These are phyloP conservation scores for Drosophila tropicalis DNA, from an alignment of 1,140 invertebrate genomes.

Conservation along the genomic window DNA sequence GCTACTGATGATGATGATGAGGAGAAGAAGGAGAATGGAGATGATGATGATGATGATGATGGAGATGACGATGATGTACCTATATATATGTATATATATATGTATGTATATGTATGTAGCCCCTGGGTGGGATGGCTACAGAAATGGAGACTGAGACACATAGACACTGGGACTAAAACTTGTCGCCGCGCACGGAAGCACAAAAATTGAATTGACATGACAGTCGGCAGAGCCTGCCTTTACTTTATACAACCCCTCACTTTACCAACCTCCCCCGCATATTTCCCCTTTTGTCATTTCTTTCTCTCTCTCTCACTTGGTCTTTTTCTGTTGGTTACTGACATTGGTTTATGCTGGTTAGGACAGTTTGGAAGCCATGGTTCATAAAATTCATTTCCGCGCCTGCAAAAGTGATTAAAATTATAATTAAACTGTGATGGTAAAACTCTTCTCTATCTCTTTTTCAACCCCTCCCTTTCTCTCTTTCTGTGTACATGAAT, in stretches of 20 bases:
- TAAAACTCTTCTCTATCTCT: slow-evolving; percentile 7
- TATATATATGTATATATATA: slow-evolving; percentile 36
- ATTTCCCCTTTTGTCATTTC: background rate
- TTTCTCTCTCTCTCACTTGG: background rate
- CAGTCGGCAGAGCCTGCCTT: slow-evolving; percentile 55
- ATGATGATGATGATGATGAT: background rate
- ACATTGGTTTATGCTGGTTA: slow-evolving; percentile 80
- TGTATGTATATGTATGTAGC: slow-evolving; percentile 56
- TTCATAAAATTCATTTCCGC: slow-evolving; percentile 81
- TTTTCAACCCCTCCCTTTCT: background rate
- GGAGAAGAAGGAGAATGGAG: background rate
- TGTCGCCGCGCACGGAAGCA: slow-evolving; percentile 80
- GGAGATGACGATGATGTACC: slow-evolving; percentile 66
- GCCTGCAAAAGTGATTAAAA: slow-evolving; percentile 81
- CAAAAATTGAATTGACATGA: slow-evolving; percentile 81
- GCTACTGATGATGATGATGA: background rate
- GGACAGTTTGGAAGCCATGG: slow-evolving; percentile 74
- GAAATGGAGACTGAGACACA: slow-evolving; percentile 6
- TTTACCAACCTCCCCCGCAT: background rate
- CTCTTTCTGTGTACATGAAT: background rate
- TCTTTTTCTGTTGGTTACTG: slow-evolving; percentile 42
- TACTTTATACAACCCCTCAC: slow-evolving; percentile 8
- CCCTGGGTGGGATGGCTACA: slow-evolving; percentile 63
- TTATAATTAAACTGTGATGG: slow-evolving; percentile 80
- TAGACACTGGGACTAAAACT: slow-evolving; percentile 68